Base-by-base conservation (phyloP, 2,888 invertebrate genomes). In the Drosophila anomelani region DNA sequence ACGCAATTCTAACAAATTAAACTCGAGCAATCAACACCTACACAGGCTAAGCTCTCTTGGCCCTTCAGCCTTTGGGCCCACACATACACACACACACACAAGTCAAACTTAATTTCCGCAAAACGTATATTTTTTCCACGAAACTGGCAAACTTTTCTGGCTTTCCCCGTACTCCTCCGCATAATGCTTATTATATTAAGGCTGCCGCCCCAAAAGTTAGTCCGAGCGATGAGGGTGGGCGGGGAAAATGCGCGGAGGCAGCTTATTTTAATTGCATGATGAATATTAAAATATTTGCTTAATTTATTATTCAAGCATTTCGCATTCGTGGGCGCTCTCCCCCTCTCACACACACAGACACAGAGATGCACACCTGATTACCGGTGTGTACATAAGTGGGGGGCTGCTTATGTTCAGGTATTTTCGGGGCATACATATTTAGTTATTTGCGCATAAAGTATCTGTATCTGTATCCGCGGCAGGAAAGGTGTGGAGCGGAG, bases 191-290 rank as follows among this genome's bases (percentile, higher is more conserved):
- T 84, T 84, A 84, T 84, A 86, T 84, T 84, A 86, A 77, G 51
- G 51, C 51, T 23, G 75, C 72, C 77, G 54, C 75, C 73, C 81
- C 67, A 79, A 75, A 62, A 68, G 62, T 57, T 74, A 71, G 57
- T 13, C 15, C 9, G 1, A 15, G 12, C 12, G 7, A 12, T 29
- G 29, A 3, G 47, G 12, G 0, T 29, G 26, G 46, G 9, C 29
- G 29, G 47, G n/a, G 23, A 38, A 59, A 51, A 36, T 51, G 60
- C 38, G 59, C 63, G 61, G 59, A 49, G 74, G 69, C 70, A 75
- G 89, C 88, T 88, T 89, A 89, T 81, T 85, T 88, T 90, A 90
- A 90, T 91, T 90, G 91, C 85, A 86, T 91, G 90, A 89, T 91
- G 90, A 90, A 90, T 91, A 91, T 91, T 91, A 89, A 85, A 90